A percentile compares a stretch with the other conserved stretches of the same genome.
These are phyloP conservation scores for Tapirus indicus DNA, from an alignment of 2,797 vertebrate genomes.

Conservation along the genomic window DNA sequence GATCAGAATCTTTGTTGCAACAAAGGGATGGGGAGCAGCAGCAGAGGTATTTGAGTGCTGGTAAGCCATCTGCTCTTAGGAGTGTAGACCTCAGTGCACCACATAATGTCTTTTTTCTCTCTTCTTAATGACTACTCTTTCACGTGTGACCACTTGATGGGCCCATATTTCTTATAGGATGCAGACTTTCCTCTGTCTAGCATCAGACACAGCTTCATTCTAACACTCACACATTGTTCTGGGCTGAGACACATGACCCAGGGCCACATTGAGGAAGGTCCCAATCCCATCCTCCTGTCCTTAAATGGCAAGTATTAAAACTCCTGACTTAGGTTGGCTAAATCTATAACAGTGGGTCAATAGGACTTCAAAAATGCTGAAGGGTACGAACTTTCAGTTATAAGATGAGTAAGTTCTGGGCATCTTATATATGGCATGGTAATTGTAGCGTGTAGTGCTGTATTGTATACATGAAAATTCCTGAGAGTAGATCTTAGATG, in stretches of 20 bases:
- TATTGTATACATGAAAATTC: neutral
- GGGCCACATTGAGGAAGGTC: neutral
- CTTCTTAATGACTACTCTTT: neutral
- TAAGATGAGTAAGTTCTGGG: neutral
- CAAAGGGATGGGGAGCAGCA: neutral
- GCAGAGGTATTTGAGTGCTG: neutral
- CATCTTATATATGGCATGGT: neutral
- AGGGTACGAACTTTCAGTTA: neutral
- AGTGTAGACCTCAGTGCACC: neutral
- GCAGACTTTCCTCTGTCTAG: neutral
- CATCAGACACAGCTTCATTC: neutral
- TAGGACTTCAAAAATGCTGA: neutral
- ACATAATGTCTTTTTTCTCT: too few species aligned
- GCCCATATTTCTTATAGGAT: neutral
- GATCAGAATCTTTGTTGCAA: neutral
- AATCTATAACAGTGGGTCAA: neutral
- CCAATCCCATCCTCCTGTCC: neutral
- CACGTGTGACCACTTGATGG: neutral
- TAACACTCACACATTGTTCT: neutral
- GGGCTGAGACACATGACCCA: neutral
- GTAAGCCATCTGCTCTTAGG: neutral
- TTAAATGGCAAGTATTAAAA: neutral
- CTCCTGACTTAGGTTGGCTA: neutral
- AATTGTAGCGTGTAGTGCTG: neutral
- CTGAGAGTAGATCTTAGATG: neutral